Percentiles rank a stretch among this genome's conserved stretches.
phyloP scores from a whole-genome alignment of 2,113 vertebrate species.

The Brachyhypopomus gauderio region DNA sequence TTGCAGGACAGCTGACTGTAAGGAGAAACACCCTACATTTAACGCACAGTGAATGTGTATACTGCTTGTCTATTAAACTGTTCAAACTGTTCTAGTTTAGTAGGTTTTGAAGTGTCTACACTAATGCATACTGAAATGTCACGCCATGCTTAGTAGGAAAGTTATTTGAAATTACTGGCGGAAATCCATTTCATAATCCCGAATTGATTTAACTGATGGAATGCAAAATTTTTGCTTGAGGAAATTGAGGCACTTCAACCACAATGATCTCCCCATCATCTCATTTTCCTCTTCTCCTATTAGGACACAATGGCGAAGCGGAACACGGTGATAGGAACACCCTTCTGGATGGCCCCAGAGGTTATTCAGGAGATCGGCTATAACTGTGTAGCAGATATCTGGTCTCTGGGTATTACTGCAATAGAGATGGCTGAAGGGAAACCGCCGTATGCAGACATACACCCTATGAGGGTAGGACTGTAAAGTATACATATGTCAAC shows the following conservation, averaged over 20 bases:
- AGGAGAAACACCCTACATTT: slow-evolving; percentile 52
- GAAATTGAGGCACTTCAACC: not conserved
- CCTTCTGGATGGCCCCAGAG: slow-evolving; percentile 80
- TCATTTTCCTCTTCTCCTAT: not conserved
- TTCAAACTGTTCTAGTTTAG: not conserved
- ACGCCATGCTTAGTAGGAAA: too few species aligned
- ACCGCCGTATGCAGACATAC: slow-evolving; percentile 80
- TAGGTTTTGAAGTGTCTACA: not conserved
- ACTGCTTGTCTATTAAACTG: not conserved
- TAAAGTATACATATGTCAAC: not conserved
- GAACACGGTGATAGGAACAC: slow-evolving; percentile 88
- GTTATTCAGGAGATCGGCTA: slow-evolving; percentile 80
- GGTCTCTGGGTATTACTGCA: slow-evolving; percentile 95
- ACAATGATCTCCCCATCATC: not conserved
- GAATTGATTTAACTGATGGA: not conserved
- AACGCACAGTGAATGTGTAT: not conserved
- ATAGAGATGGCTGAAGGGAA: slow-evolving; percentile 99
- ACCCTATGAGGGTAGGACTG: slow-evolving; percentile 76
- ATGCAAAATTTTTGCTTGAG: not conserved
- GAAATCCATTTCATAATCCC: not conserved
- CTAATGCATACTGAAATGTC: not conserved
- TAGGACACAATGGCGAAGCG: slow-evolving; percentile 99
- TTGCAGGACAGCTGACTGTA: slow-evolving; percentile 96
- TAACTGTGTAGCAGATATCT: slow-evolving; percentile 87
- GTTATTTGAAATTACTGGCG: too few species aligned